Percentiles rank a stretch among this genome's conserved stretches.
Conservation (phyloP, 2,888 invertebrate species). For the Philhelius pedissequus region DNA sequence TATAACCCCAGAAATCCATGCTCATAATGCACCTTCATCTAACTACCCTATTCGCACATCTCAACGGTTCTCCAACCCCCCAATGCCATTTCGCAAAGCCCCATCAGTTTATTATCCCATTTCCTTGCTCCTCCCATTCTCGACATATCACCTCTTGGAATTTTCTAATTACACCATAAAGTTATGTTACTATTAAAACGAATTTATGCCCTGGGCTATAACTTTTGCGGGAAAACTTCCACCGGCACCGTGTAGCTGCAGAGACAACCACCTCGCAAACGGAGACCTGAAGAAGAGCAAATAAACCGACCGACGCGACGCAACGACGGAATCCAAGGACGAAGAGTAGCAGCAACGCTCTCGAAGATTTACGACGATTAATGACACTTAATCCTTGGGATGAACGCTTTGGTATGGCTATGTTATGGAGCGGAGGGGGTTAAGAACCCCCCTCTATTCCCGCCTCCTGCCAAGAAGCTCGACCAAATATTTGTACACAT, state of each 20-base stretch:
- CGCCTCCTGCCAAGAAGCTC: neutral
- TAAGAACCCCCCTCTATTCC: conserved; percentile 13
- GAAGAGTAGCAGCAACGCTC: conserved; percentile 21
- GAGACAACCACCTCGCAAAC: conserved; percentile 1
- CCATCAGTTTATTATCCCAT: conserved; percentile 64
- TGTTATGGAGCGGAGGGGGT: too few relatives aligned
- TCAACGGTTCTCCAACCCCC: neutral
- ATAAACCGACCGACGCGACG: neutral
- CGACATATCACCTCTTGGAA: conserved; percentile 66
- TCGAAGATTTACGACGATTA: conserved; percentile 68
- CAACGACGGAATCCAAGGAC: too few relatives aligned
- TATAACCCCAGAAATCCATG: conserved; percentile 43
- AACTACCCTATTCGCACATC: conserved; percentile 57
- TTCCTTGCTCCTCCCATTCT: conserved; percentile 10
- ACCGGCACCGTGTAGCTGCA: conserved; percentile 43
- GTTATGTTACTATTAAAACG: conserved; percentile 69
- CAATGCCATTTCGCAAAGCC: conserved; percentile 21
- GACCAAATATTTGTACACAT: conserved; percentile 27
- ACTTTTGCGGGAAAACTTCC: conserved; percentile 69
- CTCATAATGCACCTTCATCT: conserved; percentile 56
- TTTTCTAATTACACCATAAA: conserved; percentile 69
- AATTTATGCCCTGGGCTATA: conserved; percentile 68
- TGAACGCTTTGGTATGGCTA: conserved; percentile 52
- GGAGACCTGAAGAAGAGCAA: neutral
- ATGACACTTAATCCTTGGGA: conserved; percentile 67